Evolutionary conservation across 2,113 vertebrate genomes (phyloP), one percentile per base, ranked within the genome.

Genomic region (Perca flavescens): DNA sequence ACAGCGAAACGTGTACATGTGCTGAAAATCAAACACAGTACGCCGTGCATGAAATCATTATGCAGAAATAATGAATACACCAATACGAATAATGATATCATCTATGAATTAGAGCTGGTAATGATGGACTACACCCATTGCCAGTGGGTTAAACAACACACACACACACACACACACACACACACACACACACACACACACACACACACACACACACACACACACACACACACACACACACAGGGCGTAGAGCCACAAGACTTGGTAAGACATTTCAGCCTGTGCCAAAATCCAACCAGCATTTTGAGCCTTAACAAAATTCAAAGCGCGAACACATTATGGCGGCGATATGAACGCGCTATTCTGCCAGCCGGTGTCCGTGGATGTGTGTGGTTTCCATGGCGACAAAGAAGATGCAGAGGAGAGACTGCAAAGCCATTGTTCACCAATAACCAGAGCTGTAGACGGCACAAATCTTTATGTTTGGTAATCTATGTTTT

Each of bases 321-420:
- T 84, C 75, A 65, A 58, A 79, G 81, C 1, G 61, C 0, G 40
- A 83, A 43, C 74, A 49, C 83, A 71, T 84, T 56, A 77, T 74
- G 34, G 66, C 54, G 16, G 63, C 36, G 57, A 80, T 12, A 36
- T 34, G 83, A 73, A 84, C 85, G 73, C 73, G 49, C 76, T 72
- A 81, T 70, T 74, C 83, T 64, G 62, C 65, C 65, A 76, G 72
- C 73, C 56, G 1, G 57, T 54, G 75, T 77, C 47, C n/a, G 49
- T 1, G 71, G 74, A 74, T 79, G 83, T 76, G 82, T 80, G 79
- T 68, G 83, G 91, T 93, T 92, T 79, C 91, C 91, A 87, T 90
- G 87, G 88, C 64, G 54, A 93, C 85, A 2, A 52, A 46, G 60
- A 57, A 57, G 78, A 77, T 57, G 71, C 77, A 77, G 70, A 71